A percentile compares a stretch with the other conserved stretches of the same genome.
phyloP scores from a whole-genome alignment of 2,888 invertebrate genomes.

The Timema cristinae region DNA sequence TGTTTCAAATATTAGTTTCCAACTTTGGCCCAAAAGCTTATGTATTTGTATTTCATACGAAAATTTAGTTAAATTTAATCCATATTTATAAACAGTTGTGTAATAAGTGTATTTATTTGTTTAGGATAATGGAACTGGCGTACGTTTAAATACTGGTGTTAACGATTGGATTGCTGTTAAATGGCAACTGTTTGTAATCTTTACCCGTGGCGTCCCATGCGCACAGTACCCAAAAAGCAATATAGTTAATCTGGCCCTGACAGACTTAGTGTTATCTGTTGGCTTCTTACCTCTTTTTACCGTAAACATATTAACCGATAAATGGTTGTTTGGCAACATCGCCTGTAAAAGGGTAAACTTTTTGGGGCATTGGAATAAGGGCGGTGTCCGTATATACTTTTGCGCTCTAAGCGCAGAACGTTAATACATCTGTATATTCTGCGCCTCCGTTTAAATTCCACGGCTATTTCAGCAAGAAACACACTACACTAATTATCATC shows the following conservation, averaged over 20 bases:
- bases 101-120: not conserved
- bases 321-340: not conserved
- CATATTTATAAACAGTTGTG: too few relatives aligned
- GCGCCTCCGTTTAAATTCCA: not conserved
- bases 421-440: not conserved
- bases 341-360: constrained; percentile 1
- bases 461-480: too few relatives aligned
- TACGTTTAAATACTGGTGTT: constrained; percentile 5
- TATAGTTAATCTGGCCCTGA: constrained; percentile 2
- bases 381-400: constrained; percentile 11
- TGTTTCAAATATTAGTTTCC: too few relatives aligned
- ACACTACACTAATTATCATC: not conserved
- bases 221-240: constrained; percentile 7
- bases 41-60: too few relatives aligned
- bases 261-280: not conserved
- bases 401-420: constrained; percentile 1
- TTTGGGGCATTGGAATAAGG: not conserved
- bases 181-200: constrained; percentile 4
- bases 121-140: not conserved
- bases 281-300: not conserved
- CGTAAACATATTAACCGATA: not conserved
- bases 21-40: too few relatives aligned
- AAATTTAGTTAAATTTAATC: too few relatives aligned
- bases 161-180: not conserved
- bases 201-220: not conserved